A percentile compares a stretch with the other conserved stretches of the same genome.
phyloP scores from a whole-genome alignment of 2,113 vertebrate genomes.

The Physeter macrocephalus region DNA sequence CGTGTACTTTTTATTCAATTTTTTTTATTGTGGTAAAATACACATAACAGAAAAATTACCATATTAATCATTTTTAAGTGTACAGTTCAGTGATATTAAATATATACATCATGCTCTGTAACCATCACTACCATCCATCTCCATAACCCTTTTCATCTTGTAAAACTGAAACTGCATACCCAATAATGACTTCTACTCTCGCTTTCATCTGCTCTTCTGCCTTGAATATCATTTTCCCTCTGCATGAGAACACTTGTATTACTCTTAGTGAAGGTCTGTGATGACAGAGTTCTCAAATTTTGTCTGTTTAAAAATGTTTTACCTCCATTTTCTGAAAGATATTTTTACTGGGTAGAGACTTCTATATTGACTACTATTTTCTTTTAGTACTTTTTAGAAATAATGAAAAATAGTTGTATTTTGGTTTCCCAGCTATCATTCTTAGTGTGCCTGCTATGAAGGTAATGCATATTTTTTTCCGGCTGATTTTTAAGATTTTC shows the following conservation, averaged over 20 bases:
- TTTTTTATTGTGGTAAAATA: neutral
- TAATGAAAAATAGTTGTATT: neutral
- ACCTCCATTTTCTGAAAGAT: neutral
- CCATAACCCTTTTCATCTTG: neutral
- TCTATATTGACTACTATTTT: neutral
- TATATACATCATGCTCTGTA: neutral
- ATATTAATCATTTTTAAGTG: neutral
- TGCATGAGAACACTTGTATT: neutral
- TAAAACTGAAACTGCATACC: neutral
- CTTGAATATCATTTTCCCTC: neutral
- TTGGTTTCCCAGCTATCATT: neutral
- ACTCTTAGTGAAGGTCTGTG: neutral
- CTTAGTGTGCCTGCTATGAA: neutral
- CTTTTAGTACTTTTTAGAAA: neutral
- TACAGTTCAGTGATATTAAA: neutral
- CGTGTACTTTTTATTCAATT: neutral
- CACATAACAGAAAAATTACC: neutral
- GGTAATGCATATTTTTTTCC: neutral
- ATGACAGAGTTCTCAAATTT: neutral
- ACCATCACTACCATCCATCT: neutral
- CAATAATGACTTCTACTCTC: neutral
- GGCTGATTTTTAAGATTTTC: neutral
- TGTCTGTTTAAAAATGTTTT: neutral
- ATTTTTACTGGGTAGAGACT: neutral
- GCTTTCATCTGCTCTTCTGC: neutral